Conservation (phyloP, 1,140 invertebrate species). For the Tetragnatha versicolor region DNA sequence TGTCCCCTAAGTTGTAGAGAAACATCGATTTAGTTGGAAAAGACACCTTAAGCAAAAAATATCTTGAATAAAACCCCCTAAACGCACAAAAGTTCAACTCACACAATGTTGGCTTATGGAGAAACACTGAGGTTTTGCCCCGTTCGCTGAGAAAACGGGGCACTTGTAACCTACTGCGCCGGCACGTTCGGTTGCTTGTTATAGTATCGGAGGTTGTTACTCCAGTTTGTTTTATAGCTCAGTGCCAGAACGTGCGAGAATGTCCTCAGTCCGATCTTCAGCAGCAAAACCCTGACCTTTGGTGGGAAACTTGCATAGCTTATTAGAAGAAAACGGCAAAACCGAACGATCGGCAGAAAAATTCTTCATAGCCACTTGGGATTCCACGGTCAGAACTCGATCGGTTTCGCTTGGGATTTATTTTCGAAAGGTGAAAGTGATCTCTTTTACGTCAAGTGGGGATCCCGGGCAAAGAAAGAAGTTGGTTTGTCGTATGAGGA, state of each 20-base stretch:
- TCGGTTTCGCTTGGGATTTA: neutral
- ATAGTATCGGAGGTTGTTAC: no score
- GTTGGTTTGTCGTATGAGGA: neutral
- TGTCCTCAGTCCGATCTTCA: neutral
- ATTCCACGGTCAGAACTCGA: neutral
- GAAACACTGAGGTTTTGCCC: no score
- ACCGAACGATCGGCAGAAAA: neutral
- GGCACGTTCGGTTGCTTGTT: no score
- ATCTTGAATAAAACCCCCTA: no score
- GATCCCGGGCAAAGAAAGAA: neutral
- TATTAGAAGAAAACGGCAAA: conserved; percentile 2
- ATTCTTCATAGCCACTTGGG: conserved; percentile 9
- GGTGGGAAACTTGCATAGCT: conserved; percentile 17
- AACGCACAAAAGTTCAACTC: no score
- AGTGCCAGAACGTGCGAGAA: neutral
- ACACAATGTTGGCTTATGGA: no score
- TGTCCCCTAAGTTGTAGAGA: no score
- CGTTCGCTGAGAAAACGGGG: no score
- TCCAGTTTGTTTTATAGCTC: no score
- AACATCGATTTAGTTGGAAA: no score
- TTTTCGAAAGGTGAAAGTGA: neutral
- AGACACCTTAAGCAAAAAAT: no score
- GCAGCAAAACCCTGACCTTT: conserved; percentile 18
- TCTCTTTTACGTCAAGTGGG: neutral
- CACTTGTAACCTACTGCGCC: no score